Percentiles rank a stretch among this genome's conserved stretches.
phyloP scores from a whole-genome alignment of 2,113 vertebrate genomes.

The Sula dactylatra region DNA sequence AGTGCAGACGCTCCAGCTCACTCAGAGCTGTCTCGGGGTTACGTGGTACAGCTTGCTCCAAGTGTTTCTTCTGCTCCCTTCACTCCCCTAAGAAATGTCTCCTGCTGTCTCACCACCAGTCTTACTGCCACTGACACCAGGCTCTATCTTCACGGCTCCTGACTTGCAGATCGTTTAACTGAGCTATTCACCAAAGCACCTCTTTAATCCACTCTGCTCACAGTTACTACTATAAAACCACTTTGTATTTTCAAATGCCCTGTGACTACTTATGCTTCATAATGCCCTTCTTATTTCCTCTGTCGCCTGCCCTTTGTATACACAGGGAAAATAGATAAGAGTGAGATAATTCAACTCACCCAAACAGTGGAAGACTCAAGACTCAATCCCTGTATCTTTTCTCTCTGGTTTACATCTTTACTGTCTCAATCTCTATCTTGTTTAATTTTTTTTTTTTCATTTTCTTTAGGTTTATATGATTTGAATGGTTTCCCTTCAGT shows the following conservation, averaged over 20 bases:
- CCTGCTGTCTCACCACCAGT: not conserved
- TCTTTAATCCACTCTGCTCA: not conserved
- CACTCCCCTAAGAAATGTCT: not conserved
- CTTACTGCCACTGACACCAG: accelerated
- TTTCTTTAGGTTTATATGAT: not conserved
- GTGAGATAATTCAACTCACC: not conserved
- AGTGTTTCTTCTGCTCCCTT: not conserved
- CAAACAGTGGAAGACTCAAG: not conserved
- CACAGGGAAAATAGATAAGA: not conserved
- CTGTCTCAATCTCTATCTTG: not conserved
- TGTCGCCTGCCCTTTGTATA: not conserved
- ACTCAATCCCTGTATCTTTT: not conserved
- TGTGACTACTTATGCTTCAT: not conserved
- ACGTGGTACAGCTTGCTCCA: not conserved
- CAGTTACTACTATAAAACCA: not conserved
- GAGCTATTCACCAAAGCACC: not conserved
- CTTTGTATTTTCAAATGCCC: not conserved
- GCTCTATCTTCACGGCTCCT: not conserved
- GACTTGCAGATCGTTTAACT: not conserved
- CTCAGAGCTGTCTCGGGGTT: not conserved
- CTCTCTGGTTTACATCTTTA: not conserved
- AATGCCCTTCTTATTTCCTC: not conserved
- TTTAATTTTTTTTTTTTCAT: not conserved
- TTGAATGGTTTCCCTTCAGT: not conserved
- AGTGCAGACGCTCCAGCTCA: not conserved